phyloP scores from a whole-genome alignment of 2,113 vertebrate genomes.

The Vulpes vulpes region DNA sequence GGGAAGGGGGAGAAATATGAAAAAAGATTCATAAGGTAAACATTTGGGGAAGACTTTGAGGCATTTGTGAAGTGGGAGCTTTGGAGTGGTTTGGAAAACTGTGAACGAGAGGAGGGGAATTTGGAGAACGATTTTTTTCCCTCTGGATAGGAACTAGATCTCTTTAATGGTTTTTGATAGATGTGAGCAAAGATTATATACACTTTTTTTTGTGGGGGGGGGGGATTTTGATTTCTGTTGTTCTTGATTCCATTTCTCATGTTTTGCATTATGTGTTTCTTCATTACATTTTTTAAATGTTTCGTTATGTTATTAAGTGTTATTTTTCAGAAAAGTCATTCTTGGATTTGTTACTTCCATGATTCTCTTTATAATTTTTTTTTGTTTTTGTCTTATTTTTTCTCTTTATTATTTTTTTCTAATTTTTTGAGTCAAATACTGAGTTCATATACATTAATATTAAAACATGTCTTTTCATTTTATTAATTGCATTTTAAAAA shows the following conservation, averaged over 20 bases:
- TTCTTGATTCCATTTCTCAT: neutral
- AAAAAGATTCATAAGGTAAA: neutral
- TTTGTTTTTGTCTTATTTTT: slow-evolving; percentile 23
- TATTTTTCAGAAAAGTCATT: slow-evolving; percentile 19
- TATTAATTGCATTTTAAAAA: slow-evolving; percentile 1
- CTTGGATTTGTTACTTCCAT: neutral
- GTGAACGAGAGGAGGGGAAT: no score
- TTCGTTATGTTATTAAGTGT: slow-evolving; percentile 5
- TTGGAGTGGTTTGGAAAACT: neutral
- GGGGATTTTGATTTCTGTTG: neutral
- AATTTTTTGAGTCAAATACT: neutral
- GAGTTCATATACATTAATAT: neutral
- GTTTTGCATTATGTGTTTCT: neutral
- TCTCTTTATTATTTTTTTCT: neutral
- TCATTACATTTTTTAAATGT: neutral
- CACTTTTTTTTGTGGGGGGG: neutral
- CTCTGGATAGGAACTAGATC: neutral
- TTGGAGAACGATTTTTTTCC: neutral
- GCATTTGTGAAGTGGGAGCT: neutral
- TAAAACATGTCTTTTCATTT: neutral
- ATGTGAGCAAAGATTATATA: neutral
- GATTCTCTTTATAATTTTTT: neutral
- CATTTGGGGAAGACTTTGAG: neutral
- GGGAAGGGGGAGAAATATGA: neutral
- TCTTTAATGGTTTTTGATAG: neutral